Evolutionary conservation across 2,888 invertebrate species (phyloP).

Genomic region (Ceriagrion tenellum): DNA sequence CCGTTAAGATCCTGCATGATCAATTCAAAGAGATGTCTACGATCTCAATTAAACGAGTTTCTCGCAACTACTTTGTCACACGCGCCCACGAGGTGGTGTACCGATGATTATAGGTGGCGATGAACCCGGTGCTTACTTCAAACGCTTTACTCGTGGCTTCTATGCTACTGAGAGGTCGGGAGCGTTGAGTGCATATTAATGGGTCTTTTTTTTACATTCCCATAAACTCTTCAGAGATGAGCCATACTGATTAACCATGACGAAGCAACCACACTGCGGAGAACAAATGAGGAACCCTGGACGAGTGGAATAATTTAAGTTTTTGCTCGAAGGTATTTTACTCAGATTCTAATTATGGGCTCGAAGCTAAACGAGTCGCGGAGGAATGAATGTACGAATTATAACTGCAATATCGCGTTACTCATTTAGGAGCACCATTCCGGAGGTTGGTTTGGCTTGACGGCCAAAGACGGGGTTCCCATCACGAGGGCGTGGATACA

Average conservation of each 20-base stretch:
- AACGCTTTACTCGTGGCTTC: not conserved
- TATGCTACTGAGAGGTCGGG: not conserved
- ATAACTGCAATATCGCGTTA: too few species aligned
- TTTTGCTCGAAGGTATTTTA: not conserved
- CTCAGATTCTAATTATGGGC: not conserved
- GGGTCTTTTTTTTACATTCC: not conserved
- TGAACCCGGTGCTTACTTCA: not conserved
- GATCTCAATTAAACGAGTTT: not conserved
- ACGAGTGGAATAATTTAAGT: not conserved
- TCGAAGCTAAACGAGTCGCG: not conserved
- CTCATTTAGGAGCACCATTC: too few species aligned
- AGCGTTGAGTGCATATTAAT: not conserved
- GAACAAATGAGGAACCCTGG: not conserved
- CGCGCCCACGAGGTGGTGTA: not conserved
- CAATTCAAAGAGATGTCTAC: not conserved
- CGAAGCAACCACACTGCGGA: not conserved
- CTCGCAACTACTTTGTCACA: not conserved
- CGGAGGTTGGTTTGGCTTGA: too few species aligned
- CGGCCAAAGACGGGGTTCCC: too few species aligned
- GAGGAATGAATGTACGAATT: too few species aligned
- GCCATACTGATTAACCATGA: not conserved
- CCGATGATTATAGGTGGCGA: not conserved
- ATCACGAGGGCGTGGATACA: too few species aligned
- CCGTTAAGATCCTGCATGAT: not conserved
- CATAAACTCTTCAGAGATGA: not conserved